These are phyloP conservation scores for Hylaea fasciaria DNA, from an alignment of 2,888 invertebrate species.

Conservation along the genomic window DNA sequence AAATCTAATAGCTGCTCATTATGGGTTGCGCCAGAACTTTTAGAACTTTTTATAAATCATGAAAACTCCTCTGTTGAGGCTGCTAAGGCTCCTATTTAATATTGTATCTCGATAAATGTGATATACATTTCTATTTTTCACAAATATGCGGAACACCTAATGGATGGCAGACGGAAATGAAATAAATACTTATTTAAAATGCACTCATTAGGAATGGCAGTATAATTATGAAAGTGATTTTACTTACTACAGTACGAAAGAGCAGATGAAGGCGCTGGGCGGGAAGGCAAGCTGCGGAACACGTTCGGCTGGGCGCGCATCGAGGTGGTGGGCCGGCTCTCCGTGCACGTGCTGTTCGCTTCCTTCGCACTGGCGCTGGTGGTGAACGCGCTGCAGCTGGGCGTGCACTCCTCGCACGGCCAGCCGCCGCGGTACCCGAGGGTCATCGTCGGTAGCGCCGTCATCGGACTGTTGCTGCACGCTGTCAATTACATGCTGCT, in stretches of 20 bases:
- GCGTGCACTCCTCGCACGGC: slow-evolving; percentile 87
- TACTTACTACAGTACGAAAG: slow-evolving; percentile 66
- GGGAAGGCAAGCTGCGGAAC: slow-evolving; percentile 90
- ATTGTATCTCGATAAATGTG: no score
- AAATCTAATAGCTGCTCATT: no score
- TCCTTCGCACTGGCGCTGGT: slow-evolving; percentile 93
- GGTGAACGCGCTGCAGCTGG: slow-evolving; percentile 92
- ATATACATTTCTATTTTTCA: no score
- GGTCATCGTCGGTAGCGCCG: slow-evolving; percentile 89
- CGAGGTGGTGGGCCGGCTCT: slow-evolving; percentile 93
- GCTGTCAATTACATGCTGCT: slow-evolving; percentile 91
- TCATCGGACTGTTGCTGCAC: slow-evolving; percentile 91
- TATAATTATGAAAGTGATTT: neutral
- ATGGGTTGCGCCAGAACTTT: no score
- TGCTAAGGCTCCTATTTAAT: no score
- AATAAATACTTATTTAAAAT: no score
- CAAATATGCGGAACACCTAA: no score
- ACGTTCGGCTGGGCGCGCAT: slow-evolving; percentile 97
- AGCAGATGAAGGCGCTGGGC: slow-evolving; percentile 79
- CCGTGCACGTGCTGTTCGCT: slow-evolving; percentile 92
- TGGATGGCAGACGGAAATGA: no score
- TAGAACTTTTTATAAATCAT: no score
- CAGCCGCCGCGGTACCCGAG: slow-evolving; percentile 86
- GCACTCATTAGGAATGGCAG: no score
- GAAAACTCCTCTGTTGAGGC: no score